A percentile compares a stretch with the other conserved stretches of the same genome.
These are phyloP conservation scores for Parapsyche elsis DNA, from an alignment of 1,140 invertebrate species.

Conservation along the genomic window DNA sequence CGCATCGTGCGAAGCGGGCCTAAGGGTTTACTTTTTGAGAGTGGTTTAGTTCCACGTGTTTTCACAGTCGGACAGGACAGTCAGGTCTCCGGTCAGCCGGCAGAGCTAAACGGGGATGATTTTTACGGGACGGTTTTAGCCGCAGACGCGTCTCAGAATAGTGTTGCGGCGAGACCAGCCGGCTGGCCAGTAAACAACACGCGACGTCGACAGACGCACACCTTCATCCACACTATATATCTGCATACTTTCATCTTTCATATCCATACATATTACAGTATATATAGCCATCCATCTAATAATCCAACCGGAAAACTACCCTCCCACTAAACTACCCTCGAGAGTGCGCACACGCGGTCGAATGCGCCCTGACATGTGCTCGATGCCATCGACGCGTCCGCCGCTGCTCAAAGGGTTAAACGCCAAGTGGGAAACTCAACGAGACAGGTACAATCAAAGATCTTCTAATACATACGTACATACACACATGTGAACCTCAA, in stretches of 20 bases:
- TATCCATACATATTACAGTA: not conserved
- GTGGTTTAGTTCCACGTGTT: not conserved
- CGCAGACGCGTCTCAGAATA: slow-evolving; percentile 31
- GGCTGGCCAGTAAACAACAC: slow-evolving; percentile 29
- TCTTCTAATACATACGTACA: no score
- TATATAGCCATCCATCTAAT: not conserved
- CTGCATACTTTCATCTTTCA: not conserved
- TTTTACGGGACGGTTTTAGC: slow-evolving; percentile 27
- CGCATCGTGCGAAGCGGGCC: no score
- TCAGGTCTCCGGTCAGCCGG: not conserved
- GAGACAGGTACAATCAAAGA: not conserved
- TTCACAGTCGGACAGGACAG: not conserved
- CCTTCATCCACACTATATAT: no score
- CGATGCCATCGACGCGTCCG: not conserved
- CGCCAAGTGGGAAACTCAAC: not conserved
- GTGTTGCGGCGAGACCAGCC: slow-evolving; percentile 1
- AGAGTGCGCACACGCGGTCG: not conserved
- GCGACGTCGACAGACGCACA: not conserved
- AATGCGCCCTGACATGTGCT: not conserved
- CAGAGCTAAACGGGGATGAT: slow-evolving; percentile 33
- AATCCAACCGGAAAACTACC: no score
- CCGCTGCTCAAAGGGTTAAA: not conserved
- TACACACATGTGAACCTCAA: no score
- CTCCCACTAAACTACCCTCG: not conserved
- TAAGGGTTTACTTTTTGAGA: no score